A percentile compares a stretch with the other conserved stretches of the same genome.
These are phyloP conservation scores for Drosophila subobscura DNA, from an alignment of 1,140 invertebrate species.

Conservation along the genomic window DNA sequence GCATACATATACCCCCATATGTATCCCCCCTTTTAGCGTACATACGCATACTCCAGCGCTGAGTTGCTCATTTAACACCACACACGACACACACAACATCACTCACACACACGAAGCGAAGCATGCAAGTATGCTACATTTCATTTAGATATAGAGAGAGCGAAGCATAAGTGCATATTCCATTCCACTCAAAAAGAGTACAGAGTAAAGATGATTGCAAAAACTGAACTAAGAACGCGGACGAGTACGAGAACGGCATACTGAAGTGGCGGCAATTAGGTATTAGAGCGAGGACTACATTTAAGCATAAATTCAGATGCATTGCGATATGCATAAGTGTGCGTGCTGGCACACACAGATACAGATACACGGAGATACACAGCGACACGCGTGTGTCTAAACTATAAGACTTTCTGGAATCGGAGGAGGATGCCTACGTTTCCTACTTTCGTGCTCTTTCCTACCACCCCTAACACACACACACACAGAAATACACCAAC, in stretches of 20 bases:
- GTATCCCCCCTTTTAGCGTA: conserved; percentile 13
- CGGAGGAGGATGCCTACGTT: conserved; percentile 36
- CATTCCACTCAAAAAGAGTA: conserved; percentile 60
- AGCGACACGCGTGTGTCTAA: conserved; percentile 29
- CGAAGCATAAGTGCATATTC: conserved; percentile 56
- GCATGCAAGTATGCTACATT: conserved; percentile 61
- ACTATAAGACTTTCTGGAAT: conserved; percentile 71
- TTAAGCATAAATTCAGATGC: conserved; percentile 35
- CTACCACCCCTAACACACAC: conserved; percentile 41
- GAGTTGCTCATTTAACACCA: conserved; percentile 72
- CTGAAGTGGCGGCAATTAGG: conserved; percentile 74
- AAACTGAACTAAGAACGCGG: conserved; percentile 40
- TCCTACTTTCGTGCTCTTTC: conserved; percentile 69
- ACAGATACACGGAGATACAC: conserved; percentile 15
- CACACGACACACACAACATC: conserved; percentile 38
- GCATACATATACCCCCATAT: conserved; percentile 34
- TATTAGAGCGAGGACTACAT: conserved; percentile 68
- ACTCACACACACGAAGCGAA: conserved; percentile 22
- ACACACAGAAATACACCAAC: conserved; percentile 22
- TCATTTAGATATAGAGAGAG: conserved; percentile 79
- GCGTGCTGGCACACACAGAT: no score
- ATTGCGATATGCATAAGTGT: no score
- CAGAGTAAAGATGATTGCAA: conserved; percentile 17
- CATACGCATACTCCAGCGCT: conserved; percentile 53
- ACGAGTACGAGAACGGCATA: conserved; percentile 53